Evolutionary conservation across 1,140 invertebrate genomes (phyloP).

Genomic region (Diprion similis): DNA sequence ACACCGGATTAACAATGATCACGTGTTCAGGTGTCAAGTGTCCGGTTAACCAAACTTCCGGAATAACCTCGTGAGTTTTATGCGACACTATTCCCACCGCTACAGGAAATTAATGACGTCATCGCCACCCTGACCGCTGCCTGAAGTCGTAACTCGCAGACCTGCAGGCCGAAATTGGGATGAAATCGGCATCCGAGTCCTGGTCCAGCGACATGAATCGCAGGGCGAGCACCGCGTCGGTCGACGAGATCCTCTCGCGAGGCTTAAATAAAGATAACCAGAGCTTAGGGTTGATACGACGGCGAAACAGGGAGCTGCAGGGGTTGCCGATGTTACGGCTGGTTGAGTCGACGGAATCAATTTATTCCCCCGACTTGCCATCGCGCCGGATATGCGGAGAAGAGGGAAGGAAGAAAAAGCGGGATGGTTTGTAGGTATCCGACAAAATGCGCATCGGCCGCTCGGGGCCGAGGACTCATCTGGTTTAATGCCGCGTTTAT

Average conservation of each 20-base stretch:
- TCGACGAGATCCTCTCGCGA: slow-evolving; percentile 48
- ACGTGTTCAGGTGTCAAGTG: no score
- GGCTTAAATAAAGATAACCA: slow-evolving; percentile 63
- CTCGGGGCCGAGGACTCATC: slow-evolving; percentile 37
- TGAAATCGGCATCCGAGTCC: neutral
- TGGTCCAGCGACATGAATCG: no score
- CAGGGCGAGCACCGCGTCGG: no score
- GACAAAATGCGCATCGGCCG: neutral
- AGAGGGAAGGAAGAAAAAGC: slow-evolving; percentile 34
- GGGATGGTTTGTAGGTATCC: slow-evolving; percentile 22
- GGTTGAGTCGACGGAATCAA: slow-evolving; percentile 62
- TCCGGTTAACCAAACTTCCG: no score
- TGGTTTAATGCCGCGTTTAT: slow-evolving; percentile 48
- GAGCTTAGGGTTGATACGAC: slow-evolving; percentile 60
- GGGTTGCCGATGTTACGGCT: slow-evolving; percentile 55
- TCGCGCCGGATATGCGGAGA: slow-evolving; percentile 27
- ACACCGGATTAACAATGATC: no score
- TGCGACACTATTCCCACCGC: no score
- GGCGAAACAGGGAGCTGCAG: slow-evolving; percentile 31
- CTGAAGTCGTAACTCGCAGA: neutral
- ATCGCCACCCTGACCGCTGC: neutral
- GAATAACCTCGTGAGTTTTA: no score
- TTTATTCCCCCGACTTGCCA: slow-evolving; percentile 54
- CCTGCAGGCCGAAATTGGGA: no score
- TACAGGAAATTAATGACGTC: neutral